Conservation (phyloP, 1,140 invertebrate genomes). For the Leucophenga varia region DNA sequence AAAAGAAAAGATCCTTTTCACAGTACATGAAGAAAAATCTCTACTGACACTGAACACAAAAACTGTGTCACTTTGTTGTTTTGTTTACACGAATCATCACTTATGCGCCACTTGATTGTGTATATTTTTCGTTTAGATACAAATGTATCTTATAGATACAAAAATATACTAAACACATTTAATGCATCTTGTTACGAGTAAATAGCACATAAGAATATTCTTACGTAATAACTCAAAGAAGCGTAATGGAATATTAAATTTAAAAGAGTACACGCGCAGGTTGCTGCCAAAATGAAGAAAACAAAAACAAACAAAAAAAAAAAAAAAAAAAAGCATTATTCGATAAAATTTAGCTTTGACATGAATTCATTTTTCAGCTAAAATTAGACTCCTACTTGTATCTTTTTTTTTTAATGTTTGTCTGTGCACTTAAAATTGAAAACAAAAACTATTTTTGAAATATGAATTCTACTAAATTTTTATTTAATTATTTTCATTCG, state of each 20-base stretch:
- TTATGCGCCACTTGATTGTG: slow-evolving; percentile 19
- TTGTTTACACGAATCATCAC: slow-evolving; percentile 48
- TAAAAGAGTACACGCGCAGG: slow-evolving; percentile 22
- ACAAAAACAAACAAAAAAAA: too few relatives aligned
- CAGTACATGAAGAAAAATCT: too few relatives aligned
- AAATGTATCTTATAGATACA: too few relatives aligned
- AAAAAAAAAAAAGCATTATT: slow-evolving; percentile 35
- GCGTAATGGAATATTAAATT: too few relatives aligned
- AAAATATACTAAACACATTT: too few relatives aligned
- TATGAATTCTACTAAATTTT: too few relatives aligned
- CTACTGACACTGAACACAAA: slow-evolving; percentile 47
- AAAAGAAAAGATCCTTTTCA: too few relatives aligned
- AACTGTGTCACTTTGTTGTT: slow-evolving; percentile 47
- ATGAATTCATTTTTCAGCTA: slow-evolving; percentile 53
- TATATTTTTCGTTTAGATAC: background rate
- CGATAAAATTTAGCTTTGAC: slow-evolving; percentile 50
- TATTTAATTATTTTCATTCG: slow-evolving; percentile 14
- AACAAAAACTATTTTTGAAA: too few relatives aligned
- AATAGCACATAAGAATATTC: slow-evolving; percentile 27
- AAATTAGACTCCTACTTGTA: too few relatives aligned
- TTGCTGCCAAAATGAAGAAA: slow-evolving; percentile 47
- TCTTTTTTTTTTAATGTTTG: too few relatives aligned
- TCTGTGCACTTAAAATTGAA: slow-evolving; percentile 42
- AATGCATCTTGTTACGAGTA: slow-evolving; percentile 2
- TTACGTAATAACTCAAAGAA: slow-evolving; percentile 45